phyloP scores from a whole-genome alignment of 2,888 invertebrate genomes.

The Agrochola circellaris region DNA sequence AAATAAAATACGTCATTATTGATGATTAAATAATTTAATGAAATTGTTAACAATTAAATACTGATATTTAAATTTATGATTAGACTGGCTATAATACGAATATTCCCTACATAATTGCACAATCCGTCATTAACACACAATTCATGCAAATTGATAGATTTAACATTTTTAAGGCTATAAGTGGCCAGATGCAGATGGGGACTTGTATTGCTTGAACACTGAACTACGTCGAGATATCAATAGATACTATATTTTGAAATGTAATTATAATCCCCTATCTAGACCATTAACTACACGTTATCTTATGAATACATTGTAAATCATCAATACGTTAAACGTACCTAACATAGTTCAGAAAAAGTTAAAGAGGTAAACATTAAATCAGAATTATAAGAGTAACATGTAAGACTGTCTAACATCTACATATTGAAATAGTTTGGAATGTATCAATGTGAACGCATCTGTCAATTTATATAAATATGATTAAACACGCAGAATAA shows the following conservation, averaged over 20 bases:
- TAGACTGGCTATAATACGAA: slow-evolving; percentile 73
- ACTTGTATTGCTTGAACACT: slow-evolving; percentile 36
- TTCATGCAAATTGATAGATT: slow-evolving; percentile 53
- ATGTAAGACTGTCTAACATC: slow-evolving; percentile 54
- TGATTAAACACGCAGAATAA: slow-evolving; percentile 53
- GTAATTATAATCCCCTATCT: slow-evolving; percentile 42
- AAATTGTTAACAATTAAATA: slow-evolving; percentile 86
- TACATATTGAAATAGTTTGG: slow-evolving; percentile 64
- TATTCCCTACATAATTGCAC: slow-evolving; percentile 83
- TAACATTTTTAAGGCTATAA: slow-evolving; percentile 38
- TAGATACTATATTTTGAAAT: slow-evolving; percentile 26
- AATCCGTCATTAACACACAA: slow-evolving; percentile 67
- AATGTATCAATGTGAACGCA: slow-evolving; percentile 67
- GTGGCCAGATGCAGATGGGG: slow-evolving; percentile 23
- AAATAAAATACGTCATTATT: slow-evolving; percentile 45
- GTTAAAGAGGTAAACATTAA: slow-evolving; percentile 50
- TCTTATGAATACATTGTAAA: slow-evolving; percentile 55
- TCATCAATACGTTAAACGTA: slow-evolving; percentile 58
- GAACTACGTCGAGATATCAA: slow-evolving; percentile 26
- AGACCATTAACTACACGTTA: slow-evolving; percentile 52
- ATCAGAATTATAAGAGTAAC: slow-evolving; percentile 47
- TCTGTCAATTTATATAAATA: slow-evolving; percentile 48
- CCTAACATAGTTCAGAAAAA: slow-evolving; percentile 47
- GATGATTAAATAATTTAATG: slow-evolving; percentile 88
- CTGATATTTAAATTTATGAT: slow-evolving; percentile 80